A percentile compares a stretch with the other conserved stretches of the same genome.
Evolutionary conservation across 1,140 invertebrate genomes (phyloP).

Genomic region (Bombus haemorrhoidalis): DNA sequence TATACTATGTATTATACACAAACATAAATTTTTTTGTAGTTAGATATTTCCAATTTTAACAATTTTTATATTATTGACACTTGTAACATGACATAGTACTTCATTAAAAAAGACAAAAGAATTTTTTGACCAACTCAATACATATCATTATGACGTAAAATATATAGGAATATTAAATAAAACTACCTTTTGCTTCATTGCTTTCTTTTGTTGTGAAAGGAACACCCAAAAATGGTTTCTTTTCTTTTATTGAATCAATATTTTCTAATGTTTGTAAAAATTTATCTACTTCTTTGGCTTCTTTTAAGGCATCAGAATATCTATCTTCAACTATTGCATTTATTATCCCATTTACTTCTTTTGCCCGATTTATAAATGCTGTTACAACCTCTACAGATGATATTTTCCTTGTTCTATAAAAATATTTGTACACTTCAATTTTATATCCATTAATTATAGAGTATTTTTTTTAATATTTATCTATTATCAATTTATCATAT

Average conservation of each 20-base stretch:
- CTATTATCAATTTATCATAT: neutral
- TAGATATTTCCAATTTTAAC: neutral
- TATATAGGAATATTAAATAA: neutral
- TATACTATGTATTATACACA: too few species aligned
- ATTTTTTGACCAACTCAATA: neutral
- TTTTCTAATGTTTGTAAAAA: slow-evolving; percentile 84
- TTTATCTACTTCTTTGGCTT: slow-evolving; percentile 89
- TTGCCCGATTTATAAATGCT: slow-evolving; percentile 90
- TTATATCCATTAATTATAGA: slow-evolving; percentile 2
- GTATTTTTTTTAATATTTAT: neutral
- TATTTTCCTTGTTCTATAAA: slow-evolving; percentile 82
- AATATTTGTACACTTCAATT: slow-evolving; percentile 15
- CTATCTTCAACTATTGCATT: slow-evolving; percentile 93
- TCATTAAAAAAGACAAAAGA: too few species aligned
- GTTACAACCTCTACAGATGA: slow-evolving; percentile 88
- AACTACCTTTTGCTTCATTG: slow-evolving; percentile 83
- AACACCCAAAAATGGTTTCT: slow-evolving; percentile 89
- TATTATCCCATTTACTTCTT: slow-evolving; percentile 89
- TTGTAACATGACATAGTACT: neutral
- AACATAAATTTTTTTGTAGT: neutral
- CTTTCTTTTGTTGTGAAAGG: slow-evolving; percentile 92
- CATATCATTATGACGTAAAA: neutral
- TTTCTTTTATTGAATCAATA: slow-evolving; percentile 81
- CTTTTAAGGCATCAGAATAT: slow-evolving; percentile 89
- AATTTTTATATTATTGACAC: neutral